Percentiles rank a stretch among this genome's conserved stretches.
Evolutionary conservation across 1,140 invertebrate species (phyloP).

Genomic region (Gonatopus flavifemur): DNA sequence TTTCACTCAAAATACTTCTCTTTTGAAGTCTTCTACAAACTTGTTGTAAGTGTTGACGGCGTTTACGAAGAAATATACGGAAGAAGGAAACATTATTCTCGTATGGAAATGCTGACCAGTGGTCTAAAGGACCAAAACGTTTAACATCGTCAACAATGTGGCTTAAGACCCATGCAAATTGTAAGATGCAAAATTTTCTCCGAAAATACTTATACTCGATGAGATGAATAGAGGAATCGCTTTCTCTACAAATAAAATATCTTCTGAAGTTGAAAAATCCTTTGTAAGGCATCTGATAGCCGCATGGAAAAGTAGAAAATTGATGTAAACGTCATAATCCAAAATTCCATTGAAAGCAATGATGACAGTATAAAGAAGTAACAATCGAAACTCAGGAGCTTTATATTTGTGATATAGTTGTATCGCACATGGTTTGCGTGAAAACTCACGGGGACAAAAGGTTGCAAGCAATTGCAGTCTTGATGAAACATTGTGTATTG

Average conservation of each 20-base stretch:
- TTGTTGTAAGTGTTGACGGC: constrained; percentile 10
- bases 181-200: constrained; percentile 8
- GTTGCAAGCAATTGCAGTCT: constrained; percentile 5
- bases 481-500: constrained; percentile 2
- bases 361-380: constrained; percentile 21
- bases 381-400: constrained; percentile 21
- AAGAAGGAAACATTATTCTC: constrained; percentile 17
- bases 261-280: background rate
- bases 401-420: constrained; percentile 12
- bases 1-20: background rate
- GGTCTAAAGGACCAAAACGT: constrained; percentile 7
- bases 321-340: constrained; percentile 4
- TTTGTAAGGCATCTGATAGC: constrained; percentile 16
- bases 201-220: constrained; percentile 3
- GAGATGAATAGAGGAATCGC: constrained; percentile 12
- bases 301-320: constrained; percentile 24
- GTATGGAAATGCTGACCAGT: constrained; percentile 18
- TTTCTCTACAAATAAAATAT: constrained; percentile 9
- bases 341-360: constrained; percentile 18
- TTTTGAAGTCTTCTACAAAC: constrained; percentile 6
- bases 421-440: constrained; percentile 14
- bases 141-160: constrained; percentile 18
- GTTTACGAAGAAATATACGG: constrained; percentile 10
- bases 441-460: constrained; percentile 21
- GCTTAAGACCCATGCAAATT: constrained; percentile 12